These are phyloP conservation scores for Mesocricetus auratus DNA, from an alignment of 2,113 vertebrate genomes.

Conservation along the genomic window DNA sequence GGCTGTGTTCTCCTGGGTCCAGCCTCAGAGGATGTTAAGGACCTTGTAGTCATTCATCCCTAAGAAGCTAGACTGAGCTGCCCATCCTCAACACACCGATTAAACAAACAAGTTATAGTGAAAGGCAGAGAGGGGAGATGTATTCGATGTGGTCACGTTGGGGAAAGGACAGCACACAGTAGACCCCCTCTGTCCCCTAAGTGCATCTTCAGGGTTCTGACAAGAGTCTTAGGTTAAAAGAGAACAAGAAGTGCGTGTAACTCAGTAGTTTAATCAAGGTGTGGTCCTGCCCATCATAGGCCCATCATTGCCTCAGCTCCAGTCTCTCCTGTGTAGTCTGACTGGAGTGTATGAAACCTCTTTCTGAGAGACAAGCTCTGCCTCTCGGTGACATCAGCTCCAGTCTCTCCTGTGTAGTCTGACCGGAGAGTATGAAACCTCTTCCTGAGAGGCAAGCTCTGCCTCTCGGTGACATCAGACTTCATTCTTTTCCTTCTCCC, in stretches of 20 bases:
- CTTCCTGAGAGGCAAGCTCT: neutral
- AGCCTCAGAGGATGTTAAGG: neutral
- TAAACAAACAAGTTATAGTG: neutral
- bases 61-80: neutral
- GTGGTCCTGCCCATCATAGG: rapidly evolving
- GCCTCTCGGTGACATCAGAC: neutral
- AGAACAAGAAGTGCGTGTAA: neutral
- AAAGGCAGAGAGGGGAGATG: neutral
- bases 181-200: neutral
- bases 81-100: neutral
- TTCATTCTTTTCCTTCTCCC: too few species aligned
- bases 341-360: neutral
- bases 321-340: neutral
- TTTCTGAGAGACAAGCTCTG: neutral
- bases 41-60: neutral
- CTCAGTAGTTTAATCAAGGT: neutral
- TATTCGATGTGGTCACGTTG: neutral
- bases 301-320: neutral
- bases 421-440: neutral
- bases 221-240: neutral
- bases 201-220: neutral
- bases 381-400: too few species aligned
- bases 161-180: neutral
- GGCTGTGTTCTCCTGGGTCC: neutral
- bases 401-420: neutral